Evolutionary conservation across 2,888 invertebrate genomes (phyloP).

Genomic region (Apotomis capreana): DNA sequence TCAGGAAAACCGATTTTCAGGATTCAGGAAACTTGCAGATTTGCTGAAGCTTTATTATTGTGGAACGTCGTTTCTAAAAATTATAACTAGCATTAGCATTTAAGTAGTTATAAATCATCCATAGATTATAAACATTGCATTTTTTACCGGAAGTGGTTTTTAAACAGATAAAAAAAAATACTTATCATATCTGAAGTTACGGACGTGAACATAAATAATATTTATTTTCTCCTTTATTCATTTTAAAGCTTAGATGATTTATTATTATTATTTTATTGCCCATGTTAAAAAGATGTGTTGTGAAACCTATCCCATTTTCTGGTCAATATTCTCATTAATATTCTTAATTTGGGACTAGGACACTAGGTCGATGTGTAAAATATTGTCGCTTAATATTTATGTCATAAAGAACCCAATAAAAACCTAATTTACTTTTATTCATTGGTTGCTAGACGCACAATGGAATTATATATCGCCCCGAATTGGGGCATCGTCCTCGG

Average conservation of each 20-base stretch:
- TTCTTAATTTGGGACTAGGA: too few species aligned
- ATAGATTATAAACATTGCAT: slow-evolving; percentile 1
- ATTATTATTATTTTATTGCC: too few species aligned
- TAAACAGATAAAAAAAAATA: neutral
- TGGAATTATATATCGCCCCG: slow-evolving; percentile 35
- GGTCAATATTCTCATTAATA: neutral
- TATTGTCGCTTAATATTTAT: neutral
- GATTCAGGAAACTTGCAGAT: neutral
- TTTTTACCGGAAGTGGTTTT: neutral
- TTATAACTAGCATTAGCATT: too few species aligned
- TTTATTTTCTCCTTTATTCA: too few species aligned
- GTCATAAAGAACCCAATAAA: neutral
- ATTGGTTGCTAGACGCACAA: slow-evolving; percentile 29
- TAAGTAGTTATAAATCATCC: neutral
- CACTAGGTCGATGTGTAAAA: too few species aligned
- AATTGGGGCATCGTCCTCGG: slow-evolving; percentile 49
- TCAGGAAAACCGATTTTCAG: neutral
- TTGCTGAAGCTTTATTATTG: neutral
- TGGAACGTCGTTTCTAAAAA: neutral
- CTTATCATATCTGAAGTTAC: too few species aligned
- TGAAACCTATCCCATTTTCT: neutral
- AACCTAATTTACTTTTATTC: slow-evolving; percentile 8
- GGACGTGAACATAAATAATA: too few species aligned
- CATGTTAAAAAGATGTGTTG: neutral
- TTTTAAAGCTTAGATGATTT: too few species aligned